Conservation (phyloP, 2,888 invertebrate species). For the Diaphora mendica region DNA sequence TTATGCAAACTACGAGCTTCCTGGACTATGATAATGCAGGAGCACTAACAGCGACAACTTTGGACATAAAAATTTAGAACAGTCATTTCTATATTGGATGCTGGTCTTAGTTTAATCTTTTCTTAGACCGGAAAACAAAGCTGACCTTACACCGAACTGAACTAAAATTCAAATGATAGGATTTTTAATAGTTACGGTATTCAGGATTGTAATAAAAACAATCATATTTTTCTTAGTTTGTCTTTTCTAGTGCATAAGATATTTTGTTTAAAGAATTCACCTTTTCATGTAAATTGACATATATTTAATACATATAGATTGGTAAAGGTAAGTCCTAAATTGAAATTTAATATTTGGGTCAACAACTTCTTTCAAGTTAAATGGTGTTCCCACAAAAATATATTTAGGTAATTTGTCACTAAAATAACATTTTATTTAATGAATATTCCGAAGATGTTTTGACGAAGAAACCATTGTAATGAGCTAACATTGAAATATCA, state of each 20-base stretch:
- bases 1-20: slow-evolving; percentile 26
- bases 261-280: too few species aligned
- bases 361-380: too few species aligned
- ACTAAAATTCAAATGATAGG: background rate
- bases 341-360: too few species aligned
- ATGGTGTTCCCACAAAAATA: too few species aligned
- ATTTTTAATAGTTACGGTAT: background rate
- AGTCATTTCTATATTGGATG: slow-evolving; percentile 28
- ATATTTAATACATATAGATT: too few species aligned
- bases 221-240: background rate
- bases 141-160: slow-evolving; percentile 2
- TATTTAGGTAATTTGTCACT: background rate
- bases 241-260: too few species aligned
- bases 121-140: background rate
- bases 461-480: background rate
- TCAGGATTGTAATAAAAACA: background rate
- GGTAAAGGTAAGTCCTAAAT: too few species aligned
- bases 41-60: slow-evolving; percentile 44
- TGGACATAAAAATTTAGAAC: slow-evolving; percentile 46
- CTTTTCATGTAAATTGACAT: too few species aligned
- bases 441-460: background rate
- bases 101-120: slow-evolving; percentile 12
- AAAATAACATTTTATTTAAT: background rate
- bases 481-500: background rate
- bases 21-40: slow-evolving; percentile 34